Evolutionary conservation across 2,888 invertebrate species (phyloP).

Genomic region (Homarus gammarus): DNA sequence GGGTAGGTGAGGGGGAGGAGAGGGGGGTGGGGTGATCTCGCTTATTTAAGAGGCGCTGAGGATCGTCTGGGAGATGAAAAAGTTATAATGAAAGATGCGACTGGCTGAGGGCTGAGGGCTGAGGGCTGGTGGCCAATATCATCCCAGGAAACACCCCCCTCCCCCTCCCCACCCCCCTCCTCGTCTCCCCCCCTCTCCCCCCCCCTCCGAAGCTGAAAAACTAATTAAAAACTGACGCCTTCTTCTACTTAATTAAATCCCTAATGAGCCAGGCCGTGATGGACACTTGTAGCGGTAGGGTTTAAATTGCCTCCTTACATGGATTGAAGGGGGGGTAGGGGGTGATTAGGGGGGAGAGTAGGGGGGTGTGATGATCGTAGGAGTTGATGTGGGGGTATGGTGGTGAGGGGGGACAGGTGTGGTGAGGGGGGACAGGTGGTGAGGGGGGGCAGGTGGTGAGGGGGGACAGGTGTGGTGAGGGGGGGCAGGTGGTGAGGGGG

Average conservation of each 20-base stretch:
- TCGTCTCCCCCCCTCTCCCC: too few relatives aligned
- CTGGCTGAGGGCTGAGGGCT: background rate
- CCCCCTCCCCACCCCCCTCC: constrained; percentile 7
- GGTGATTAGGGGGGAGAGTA: background rate
- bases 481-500: too few relatives aligned
- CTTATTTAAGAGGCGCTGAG: constrained; percentile 43
- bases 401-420: background rate
- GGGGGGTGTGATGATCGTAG: background rate
- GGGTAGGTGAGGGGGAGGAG: too few relatives aligned
- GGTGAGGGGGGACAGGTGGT: too few relatives aligned
- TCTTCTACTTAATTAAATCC: constrained; percentile 68
- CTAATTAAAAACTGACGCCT: constrained; percentile 54
- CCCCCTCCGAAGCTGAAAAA: constrained; percentile 21
- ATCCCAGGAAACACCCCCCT: too few relatives aligned
- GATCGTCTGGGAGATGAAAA: constrained; percentile 22
- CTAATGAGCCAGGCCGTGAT: constrained; percentile 57
- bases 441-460: too few relatives aligned
- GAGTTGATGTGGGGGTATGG: background rate
- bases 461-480: too few relatives aligned
- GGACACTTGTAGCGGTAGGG: constrained; percentile 50
- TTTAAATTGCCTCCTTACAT: constrained; percentile 31
- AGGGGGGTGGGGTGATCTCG: too few relatives aligned
- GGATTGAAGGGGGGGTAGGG: background rate
- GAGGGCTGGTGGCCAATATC: too few relatives aligned
- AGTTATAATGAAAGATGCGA: constrained; percentile 43